Evolutionary conservation across 2,797 vertebrate species (phyloP).

Genomic region (Chromis chromis): DNA sequence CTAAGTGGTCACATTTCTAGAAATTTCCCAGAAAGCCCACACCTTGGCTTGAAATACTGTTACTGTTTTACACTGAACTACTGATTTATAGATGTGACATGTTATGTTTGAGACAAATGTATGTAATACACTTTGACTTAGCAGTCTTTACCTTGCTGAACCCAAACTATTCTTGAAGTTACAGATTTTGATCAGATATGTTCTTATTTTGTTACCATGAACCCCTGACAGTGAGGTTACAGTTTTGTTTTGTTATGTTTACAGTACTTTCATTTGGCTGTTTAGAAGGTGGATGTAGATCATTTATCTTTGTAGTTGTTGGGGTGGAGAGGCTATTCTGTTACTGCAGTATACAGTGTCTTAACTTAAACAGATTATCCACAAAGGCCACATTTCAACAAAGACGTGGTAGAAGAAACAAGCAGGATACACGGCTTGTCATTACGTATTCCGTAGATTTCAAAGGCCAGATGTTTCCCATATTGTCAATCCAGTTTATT

Average conservation of each 20-base stretch:
- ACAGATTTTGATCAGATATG: slow-evolving; percentile 2
- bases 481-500: no score
- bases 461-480: neutral
- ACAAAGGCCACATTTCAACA: neutral
- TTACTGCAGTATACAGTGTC: neutral
- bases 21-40: slow-evolving; percentile 9
- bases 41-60: slow-evolving; percentile 3
- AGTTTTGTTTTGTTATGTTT: slow-evolving; percentile 13
- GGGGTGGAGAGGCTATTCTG: neutral
- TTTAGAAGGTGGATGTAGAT: neutral
- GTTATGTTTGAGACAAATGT: slow-evolving; percentile 22
- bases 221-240: slow-evolving; percentile 3
- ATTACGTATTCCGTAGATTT: neutral
- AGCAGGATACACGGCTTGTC: neutral
- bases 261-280: neutral
- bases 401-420: slow-evolving; percentile 3
- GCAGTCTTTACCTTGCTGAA: neutral
- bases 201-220: neutral
- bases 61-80: slow-evolving; percentile 14
- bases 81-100: slow-evolving; percentile 21
- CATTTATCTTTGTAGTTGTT: neutral
- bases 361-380: slow-evolving; percentile 16
- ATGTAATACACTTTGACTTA: slow-evolving; percentile 5
- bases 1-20: slow-evolving; percentile 42
- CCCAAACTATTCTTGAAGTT: slow-evolving; percentile 2